Evolutionary conservation across 2,113 vertebrate species (phyloP), one percentile per base, ranked within the genome.

Genomic region (Bufo gargarizans): DNA sequence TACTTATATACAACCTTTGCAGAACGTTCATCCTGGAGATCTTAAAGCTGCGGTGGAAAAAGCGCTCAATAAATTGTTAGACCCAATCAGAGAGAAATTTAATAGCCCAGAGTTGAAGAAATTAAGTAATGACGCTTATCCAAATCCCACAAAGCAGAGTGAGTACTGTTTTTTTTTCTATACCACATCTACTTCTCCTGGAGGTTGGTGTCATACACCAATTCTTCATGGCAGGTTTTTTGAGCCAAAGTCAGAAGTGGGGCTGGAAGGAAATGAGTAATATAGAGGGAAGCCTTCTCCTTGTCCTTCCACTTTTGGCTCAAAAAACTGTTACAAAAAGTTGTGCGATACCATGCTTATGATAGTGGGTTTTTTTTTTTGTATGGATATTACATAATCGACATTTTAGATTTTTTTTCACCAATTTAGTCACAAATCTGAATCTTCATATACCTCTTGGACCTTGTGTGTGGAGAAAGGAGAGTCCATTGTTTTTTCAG

Each of bases 11-110:
- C n/a, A 0, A 47, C 49, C 49, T n/a, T 53, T 74, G 0, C 89
- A 99, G 98, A 58, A 91, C 0, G 92, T 99, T 84, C 98, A 99
- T 86, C 98, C 98, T 0, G 98, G 98, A 90, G 98, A 99, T 93
- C 92, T 99, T 89, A 99, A 99, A 93, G 97, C 96, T 82, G 99
- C 98, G 0, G 96, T 99, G 86, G 98, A 99, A 91, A 94, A 93
- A 2, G 95, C 96, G 19, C 91, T 99, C 59, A 98, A 99, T 92
- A 96, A 96, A 77, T 93, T 99, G 50, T 93, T 99, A 84, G 97
- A 98, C 53, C 98, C 98, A 56, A 98, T 99, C 93, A 95, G 98
- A 87, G 98, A 99, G 91, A 99, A 96, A 92, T 99, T 99, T 91
- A 94, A 94, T 92, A 93, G 88, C 0, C 95, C 96, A 0, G 96